phyloP scores from a whole-genome alignment of 2,113 vertebrate species.

The Aix galericulata region DNA sequence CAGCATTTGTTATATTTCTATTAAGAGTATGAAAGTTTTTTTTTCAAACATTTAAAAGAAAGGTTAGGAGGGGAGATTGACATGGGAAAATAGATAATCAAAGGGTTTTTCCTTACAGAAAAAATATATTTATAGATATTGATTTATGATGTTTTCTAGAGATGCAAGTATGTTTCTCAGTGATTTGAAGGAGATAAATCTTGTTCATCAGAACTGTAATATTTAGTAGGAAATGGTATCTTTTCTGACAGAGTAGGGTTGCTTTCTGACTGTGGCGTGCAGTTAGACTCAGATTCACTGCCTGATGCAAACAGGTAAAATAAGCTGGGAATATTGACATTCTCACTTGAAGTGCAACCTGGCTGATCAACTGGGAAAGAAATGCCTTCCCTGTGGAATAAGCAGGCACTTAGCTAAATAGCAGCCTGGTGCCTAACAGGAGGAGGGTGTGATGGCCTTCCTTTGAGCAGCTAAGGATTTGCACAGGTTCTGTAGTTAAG shows the following conservation, averaged over 20 bases:
- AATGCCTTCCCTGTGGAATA: not conserved
- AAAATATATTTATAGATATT: not conserved
- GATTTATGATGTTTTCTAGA: not conserved
- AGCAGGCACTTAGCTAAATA: not conserved
- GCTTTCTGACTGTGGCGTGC: not conserved
- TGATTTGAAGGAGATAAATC: not conserved
- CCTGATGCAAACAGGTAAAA: not conserved
- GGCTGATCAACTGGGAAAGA: not conserved
- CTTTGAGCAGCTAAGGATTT: not conserved
- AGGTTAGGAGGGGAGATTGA: not conserved
- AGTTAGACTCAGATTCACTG: not conserved
- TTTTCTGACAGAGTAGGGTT: not conserved
- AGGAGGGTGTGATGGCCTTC: not conserved
- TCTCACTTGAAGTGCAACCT: not conserved
- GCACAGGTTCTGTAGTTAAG: not conserved
- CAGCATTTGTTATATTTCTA: not conserved
- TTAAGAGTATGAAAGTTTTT: not conserved
- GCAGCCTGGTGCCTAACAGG: rapidly evolving
- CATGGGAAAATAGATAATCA: not conserved
- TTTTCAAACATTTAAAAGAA: not conserved
- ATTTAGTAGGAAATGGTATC: not conserved
- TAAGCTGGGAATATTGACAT: not conserved
- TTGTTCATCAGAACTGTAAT: not conserved
- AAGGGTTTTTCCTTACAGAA: not conserved
- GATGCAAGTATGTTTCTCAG: not conserved